Evolutionary conservation across 2,113 vertebrate genomes (phyloP).

Genomic region (Eolophus roseicapilla): DNA sequence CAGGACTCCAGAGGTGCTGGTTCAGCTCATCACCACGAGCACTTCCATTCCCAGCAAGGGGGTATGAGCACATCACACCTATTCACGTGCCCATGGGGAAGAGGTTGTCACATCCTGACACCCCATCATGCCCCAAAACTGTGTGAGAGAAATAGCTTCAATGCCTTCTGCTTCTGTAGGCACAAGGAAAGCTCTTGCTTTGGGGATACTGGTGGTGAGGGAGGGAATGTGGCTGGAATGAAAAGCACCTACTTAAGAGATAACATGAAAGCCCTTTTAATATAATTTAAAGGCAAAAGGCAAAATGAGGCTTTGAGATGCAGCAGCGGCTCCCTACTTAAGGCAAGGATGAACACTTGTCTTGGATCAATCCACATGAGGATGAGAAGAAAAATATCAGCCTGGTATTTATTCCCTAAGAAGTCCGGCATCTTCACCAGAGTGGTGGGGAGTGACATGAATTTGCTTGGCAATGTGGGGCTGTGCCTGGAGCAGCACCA

Average conservation of each 20-base stretch:
- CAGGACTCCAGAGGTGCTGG: accelerated
- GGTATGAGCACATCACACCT: not conserved
- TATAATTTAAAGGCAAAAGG: conserved; percentile 16
- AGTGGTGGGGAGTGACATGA: not conserved
- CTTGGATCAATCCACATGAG: not conserved
- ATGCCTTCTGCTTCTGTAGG: not conserved
- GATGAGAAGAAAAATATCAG: not conserved
- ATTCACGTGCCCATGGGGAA: accelerated
- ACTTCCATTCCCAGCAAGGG: not conserved
- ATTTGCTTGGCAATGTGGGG: accelerated
- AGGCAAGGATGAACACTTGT: not conserved
- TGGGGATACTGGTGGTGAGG: not conserved
- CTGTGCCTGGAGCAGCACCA: not conserved
- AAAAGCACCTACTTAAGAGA: conserved; percentile 16
- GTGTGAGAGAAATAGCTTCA: accelerated
- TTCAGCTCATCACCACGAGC: accelerated
- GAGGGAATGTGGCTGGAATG: conserved; percentile 18
- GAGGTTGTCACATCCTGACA: not conserved
- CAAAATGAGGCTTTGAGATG: not conserved
- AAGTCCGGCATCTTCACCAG: not conserved
- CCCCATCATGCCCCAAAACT: accelerated
- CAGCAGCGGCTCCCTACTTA: accelerated
- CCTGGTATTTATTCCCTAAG: not conserved
- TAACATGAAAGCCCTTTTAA: conserved; percentile 46
- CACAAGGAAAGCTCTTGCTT: not conserved